phyloP scores from a whole-genome alignment of 2,888 invertebrate genomes.

The Fragum fragum region DNA sequence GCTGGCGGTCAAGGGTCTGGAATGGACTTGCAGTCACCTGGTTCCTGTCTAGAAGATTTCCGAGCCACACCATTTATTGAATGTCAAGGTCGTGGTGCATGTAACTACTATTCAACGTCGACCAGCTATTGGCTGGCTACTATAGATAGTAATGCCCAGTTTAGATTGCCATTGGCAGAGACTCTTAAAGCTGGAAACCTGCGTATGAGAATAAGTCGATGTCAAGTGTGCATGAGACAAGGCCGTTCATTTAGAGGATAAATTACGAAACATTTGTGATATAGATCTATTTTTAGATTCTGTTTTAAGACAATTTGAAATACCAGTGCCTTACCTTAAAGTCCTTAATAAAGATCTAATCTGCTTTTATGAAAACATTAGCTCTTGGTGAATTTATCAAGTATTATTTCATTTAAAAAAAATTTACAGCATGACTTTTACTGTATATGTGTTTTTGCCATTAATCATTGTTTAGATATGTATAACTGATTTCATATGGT shows the following conservation, averaged over 20 bases:
- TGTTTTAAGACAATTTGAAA: not conserved
- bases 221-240: constrained; percentile 87
- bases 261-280: not conserved
- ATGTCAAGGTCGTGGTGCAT: constrained; percentile 92
- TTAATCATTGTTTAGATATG: too few species aligned
- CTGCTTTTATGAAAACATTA: not conserved
- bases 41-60: constrained; percentile 98
- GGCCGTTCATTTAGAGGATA: not conserved
- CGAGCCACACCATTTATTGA: constrained; percentile 97
- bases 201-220: constrained; percentile 89
- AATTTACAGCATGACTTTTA: too few species aligned
- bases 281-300: not conserved
- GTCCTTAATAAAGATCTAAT: not conserved
- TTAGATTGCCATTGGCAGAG: constrained; percentile 93
- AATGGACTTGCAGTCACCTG: constrained; percentile 97
- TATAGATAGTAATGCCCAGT: constrained; percentile 94
- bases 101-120: constrained; percentile 92
- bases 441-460: too few species aligned
- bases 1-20: constrained; percentile 96
- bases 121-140: constrained; percentile 99
- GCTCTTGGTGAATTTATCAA: not conserved
- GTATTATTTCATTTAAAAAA: not conserved
- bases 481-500: constrained; percentile 33
- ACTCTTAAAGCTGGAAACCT: constrained; percentile 97
- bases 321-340: not conserved